Evolutionary conservation across 1,140 invertebrate species (phyloP), one percentile per base, ranked within the genome.

Genomic region (Nilaparvata lugens): DNA sequence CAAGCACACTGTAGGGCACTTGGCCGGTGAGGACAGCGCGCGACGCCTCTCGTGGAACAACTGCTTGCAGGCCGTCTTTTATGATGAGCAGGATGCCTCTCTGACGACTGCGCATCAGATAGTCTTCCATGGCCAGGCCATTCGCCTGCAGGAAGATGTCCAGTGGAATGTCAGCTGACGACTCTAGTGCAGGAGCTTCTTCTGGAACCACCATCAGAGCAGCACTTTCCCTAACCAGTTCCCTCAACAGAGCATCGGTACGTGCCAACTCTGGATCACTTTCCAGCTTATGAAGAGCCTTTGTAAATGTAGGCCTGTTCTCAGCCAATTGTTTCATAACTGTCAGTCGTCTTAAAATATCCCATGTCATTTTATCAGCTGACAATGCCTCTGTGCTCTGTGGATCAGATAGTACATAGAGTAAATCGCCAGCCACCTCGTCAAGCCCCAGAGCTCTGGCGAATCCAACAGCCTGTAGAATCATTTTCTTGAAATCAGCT

Each of bases 51-150:
- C 83, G 77, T 0, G 88, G 88, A 18, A 91, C 81, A 1, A 91
- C 85, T 0, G 84, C 84, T 69, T 90, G 86, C n/a, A 87, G 66
- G 16, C 85, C 84, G 67, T 84, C 83, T 59, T 89, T 88, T 60
- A 88, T 78, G 43, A 90, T 87, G 68, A 91, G 78, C 35, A 88
- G 78, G 0, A 81, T 76, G 9, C 74, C 75, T 2, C 77, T 72
- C 19, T 61, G 58, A 63, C 79, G 77, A 56, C 79, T 76, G 64
- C 79, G 78, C 62, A 83, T 76, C n/a, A 89, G 68, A 65, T 84
- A 87, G 53, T 89, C 85, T 73, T 89, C 86, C 71, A 88, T 86
- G 0, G 86, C 86, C 4, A 89, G 71, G 67, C 79, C 81, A 65
- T 88, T 88, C 65, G 85, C 79, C 0, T 78, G 77, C 60, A 80